Evolutionary conservation across 2,113 vertebrate genomes (phyloP), one percentile per base, ranked within the genome.

Genomic region (Oenanthe oenanthe): DNA sequence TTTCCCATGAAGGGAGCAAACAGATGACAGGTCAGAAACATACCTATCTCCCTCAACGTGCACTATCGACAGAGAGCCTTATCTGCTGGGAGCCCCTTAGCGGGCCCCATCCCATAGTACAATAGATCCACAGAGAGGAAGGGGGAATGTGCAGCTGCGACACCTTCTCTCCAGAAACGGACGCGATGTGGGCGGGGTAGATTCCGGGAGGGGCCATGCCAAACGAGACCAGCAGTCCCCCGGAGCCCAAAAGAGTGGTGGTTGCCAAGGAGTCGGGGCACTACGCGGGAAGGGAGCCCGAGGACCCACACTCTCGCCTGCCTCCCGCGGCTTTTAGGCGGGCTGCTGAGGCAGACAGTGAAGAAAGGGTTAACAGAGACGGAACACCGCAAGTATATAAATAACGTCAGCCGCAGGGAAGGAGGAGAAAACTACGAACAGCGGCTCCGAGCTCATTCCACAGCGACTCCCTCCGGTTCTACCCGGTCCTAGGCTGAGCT

Each of bases 391-490:
- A 90, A 84, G 65, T 78, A 91, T 70, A 89, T 94, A 95, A 92
- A 95, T 89, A 94, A 89, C 67, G 14, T 72, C 78, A 73, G 67
- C 74, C 58, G 71, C 51, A 17, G 13, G 50, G 58, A 40, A 51
- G 74, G 45, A 50, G 85, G 54, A 93, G 21, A 74, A 85, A 93
- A 19, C 50, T 86, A 74, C 28, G 38, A 75, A 56, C 56, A 45
- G 24, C 18, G 13, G 67, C 15, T 76, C 50, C 48, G 48, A 89
- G 47, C 34, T 89, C 67, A 65, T 74, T 63, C 66, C 43, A 56
- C 60, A 45, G 24, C 18, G 16, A 70, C 91, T 91, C 95, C 93
- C 89, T 92, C 75, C 57, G 87, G 72, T 75, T 65, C 66, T 92
- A 57, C n/a, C 83, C 51, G 36, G 81, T 94, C 89, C 65, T 92